Evolutionary conservation across 2,888 invertebrate genomes (phyloP).

Genomic region (Metellina segmentata): DNA sequence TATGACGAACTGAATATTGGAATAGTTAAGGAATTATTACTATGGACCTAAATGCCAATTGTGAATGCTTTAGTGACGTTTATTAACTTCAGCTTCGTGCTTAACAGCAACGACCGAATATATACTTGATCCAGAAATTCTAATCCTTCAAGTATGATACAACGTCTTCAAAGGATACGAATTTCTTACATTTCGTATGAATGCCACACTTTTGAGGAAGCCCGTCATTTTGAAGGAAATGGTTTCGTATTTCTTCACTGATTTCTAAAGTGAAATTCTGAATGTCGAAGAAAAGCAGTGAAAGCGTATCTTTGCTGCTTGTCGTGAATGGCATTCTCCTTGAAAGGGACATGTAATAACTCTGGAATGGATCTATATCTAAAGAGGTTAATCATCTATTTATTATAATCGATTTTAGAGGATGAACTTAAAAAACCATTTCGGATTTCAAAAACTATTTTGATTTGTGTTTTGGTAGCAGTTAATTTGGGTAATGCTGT

Average conservation of each 20-base stretch:
- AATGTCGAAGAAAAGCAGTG: background rate
- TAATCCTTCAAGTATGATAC: too few relatives aligned
- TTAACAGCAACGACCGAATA: too few relatives aligned
- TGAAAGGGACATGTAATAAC: background rate
- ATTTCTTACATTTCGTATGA: background rate
- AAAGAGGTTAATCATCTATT: background rate
- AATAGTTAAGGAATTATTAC: too few relatives aligned
- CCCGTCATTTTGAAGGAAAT: background rate
- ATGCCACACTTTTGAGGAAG: background rate
- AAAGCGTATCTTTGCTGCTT: background rate
- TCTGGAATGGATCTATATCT: background rate
- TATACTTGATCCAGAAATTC: too few relatives aligned
- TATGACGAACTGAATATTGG: too few relatives aligned
- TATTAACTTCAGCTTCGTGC: too few relatives aligned
- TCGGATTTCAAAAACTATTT: background rate
- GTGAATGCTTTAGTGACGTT: too few relatives aligned
- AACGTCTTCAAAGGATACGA: background rate
- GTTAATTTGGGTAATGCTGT: background rate
- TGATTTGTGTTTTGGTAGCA: background rate
- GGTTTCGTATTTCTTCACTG: background rate
- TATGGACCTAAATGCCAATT: too few relatives aligned
- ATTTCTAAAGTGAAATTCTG: background rate
- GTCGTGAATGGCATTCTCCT: background rate
- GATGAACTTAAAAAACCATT: background rate
- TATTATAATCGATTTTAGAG: background rate